Percentiles rank a stretch among this genome's conserved stretches.
These are phyloP conservation scores for Desoria tigrina DNA, from an alignment of 2,888 invertebrate genomes.

Conservation along the genomic window DNA sequence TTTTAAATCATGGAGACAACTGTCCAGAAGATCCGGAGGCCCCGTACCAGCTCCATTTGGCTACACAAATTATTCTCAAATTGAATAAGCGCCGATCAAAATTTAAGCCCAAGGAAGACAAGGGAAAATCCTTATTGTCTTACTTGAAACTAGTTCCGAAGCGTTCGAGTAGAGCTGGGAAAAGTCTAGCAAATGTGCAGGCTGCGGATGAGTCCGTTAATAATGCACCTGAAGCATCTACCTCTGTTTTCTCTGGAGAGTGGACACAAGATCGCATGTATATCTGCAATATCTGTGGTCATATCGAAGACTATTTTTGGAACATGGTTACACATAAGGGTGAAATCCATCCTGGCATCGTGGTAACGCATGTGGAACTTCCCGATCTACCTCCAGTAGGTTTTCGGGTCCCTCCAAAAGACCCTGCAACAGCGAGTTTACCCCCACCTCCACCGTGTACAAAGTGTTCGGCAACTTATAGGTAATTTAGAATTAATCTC, in stretches of 20 bases:
- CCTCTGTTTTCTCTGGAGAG: conserved; percentile 51
- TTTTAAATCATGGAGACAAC: conserved; percentile 53
- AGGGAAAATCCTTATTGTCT: conserved; percentile 48
- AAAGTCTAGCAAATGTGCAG: neutral
- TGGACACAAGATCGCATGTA: conserved; percentile 49
- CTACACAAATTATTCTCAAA: conserved; percentile 52
- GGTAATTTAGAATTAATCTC: conserved; percentile 29
- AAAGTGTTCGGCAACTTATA: conserved; percentile 48
- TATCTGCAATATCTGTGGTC: conserved; percentile 51
- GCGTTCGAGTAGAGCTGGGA: conserved; percentile 45
- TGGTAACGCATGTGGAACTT: conserved; percentile 52
- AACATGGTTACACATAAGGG: conserved; percentile 53
- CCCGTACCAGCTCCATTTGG: conserved; percentile 49
- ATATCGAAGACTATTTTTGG: conserved; percentile 51
- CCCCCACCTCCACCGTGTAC: conserved; percentile 43
- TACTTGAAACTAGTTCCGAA: conserved; percentile 51
- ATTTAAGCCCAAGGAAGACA: conserved; percentile 51
- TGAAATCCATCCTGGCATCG: conserved; percentile 51
- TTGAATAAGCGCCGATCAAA: conserved; percentile 49
- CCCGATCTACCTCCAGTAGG: conserved; percentile 29
- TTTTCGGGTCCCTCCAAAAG: neutral
- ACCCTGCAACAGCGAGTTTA: conserved; percentile 7
- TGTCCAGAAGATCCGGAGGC: conserved; percentile 52
- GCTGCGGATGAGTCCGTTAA: neutral
- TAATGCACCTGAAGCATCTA: neutral